Evolutionary conservation across 2,113 vertebrate species (phyloP).

Genomic region (Fregata magnificens): DNA sequence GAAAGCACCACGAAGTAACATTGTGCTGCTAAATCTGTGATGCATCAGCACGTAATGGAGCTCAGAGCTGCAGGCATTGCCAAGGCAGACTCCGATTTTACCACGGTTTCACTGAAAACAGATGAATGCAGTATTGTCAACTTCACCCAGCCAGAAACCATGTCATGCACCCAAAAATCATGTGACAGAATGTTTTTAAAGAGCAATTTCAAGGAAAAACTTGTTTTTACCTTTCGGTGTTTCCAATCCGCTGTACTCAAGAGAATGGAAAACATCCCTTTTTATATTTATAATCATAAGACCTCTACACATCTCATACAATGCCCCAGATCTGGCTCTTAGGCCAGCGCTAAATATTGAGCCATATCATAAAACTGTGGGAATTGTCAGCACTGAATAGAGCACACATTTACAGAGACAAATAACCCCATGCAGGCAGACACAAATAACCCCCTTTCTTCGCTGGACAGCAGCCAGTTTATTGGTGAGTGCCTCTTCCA

Average conservation of each 20-base stretch:
- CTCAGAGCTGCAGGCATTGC: background rate
- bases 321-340: background rate
- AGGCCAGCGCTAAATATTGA: background rate
- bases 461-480: background rate
- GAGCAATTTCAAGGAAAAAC: background rate
- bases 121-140: background rate
- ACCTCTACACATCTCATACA: background rate
- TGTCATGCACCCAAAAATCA: background rate
- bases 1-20: background rate
- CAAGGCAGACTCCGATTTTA: background rate
- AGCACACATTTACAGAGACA: background rate
- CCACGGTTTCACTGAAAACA: background rate
- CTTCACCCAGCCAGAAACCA: background rate
- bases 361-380: background rate
- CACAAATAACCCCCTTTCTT: background rate
- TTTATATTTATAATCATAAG: background rate
- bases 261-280: background rate
- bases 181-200: background rate
- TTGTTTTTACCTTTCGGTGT: background rate
- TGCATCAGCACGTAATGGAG: background rate
- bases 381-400: slow-evolving; percentile 4
- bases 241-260: background rate
- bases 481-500: background rate
- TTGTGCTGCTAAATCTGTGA: background rate
- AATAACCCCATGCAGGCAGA: background rate